Evolutionary conservation across 53 echinoderm and acorn worm species (phyloP).

Genomic region (Holothuria scabra): DNA sequence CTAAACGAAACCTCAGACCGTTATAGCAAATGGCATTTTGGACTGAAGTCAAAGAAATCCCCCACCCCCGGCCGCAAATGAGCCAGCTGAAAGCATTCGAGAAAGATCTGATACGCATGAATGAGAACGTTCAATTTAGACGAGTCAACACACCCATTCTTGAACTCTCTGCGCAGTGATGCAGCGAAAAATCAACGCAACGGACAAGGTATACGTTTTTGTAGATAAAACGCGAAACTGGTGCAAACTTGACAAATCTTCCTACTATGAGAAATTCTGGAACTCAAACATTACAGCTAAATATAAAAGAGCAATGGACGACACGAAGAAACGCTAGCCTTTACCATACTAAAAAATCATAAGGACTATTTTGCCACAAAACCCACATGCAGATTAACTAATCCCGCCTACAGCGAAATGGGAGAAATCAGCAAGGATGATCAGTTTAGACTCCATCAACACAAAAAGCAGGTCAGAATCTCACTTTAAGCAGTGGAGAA

Average conservation of each 20-base stretch:
- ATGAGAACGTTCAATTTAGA: conserved; percentile 38
- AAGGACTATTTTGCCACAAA: conserved; percentile 49
- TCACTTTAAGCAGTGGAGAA: conserved; percentile 53
- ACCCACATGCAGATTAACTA: conserved; percentile 31
- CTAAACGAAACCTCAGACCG: not conserved
- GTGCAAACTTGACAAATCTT: conserved; percentile 4
- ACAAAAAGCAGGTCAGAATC: conserved; percentile 5
- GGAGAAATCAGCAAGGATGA: conserved; percentile 52
- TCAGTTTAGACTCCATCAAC: conserved; percentile 49
- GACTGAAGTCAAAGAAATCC: conserved; percentile 13
- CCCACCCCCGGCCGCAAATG: conserved; percentile 31
- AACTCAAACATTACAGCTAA: conserved; percentile 22
- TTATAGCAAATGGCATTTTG: not conserved
- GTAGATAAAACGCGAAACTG: conserved; percentile 43
- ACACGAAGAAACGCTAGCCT: not conserved
- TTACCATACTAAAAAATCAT: conserved; percentile 25
- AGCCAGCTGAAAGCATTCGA: conserved; percentile 31
- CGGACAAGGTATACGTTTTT: conserved; percentile 40
- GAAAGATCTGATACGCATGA: conserved; percentile 40
- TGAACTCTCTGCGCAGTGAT: conserved; percentile 22
- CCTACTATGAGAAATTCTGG: conserved; percentile 2
- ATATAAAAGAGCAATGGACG: not conserved
- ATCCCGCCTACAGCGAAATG: conserved; percentile 58
- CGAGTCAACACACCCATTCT: conserved; percentile 20
- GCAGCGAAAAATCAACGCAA: conserved; percentile 25